Percentiles rank a stretch among this genome's conserved stretches.
Evolutionary conservation across 2,113 vertebrate genomes (phyloP).

Genomic region (Taurulus bubalis): DNA sequence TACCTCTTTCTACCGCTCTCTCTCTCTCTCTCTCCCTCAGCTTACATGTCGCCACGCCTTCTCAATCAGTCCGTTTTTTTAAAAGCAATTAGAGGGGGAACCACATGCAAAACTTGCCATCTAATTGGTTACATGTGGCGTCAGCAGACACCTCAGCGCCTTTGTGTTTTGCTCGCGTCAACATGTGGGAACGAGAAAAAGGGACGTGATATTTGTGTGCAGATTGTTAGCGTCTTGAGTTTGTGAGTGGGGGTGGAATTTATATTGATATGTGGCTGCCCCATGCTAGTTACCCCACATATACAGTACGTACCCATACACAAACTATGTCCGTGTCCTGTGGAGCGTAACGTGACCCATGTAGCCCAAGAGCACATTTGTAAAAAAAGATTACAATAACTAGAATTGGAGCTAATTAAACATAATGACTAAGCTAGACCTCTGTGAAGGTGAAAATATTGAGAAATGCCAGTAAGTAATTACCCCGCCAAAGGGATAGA

Average conservation of each 20-base stretch:
- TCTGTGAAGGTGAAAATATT: constrained; percentile 44
- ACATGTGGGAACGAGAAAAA: constrained; percentile 9
- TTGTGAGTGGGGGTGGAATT: constrained; percentile 9
- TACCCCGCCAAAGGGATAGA: constrained; percentile 20
- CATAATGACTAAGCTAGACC: constrained; percentile 44
- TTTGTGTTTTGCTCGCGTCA: constrained; percentile 17
- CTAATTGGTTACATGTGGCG: constrained; percentile 46
- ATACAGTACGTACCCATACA: background rate
- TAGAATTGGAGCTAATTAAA: constrained; percentile 28
- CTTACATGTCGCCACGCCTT: background rate
- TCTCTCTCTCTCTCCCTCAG: background rate
- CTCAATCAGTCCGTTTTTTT: background rate
- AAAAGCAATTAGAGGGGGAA: constrained; percentile 12
- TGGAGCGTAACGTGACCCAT: constrained; percentile 32
- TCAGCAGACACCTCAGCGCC: constrained; percentile 22
- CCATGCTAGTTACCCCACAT: background rate
- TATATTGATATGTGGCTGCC: background rate
- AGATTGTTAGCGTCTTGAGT: constrained; percentile 4
- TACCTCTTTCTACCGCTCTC: background rate
- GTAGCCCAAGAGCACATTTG: constrained; percentile 16
- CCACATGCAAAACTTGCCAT: constrained; percentile 31
- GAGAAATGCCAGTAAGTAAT: constrained; percentile 22
- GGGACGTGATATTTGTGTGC: background rate
- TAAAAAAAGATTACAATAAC: constrained; percentile 35
- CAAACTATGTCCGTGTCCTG: constrained; percentile 13